Conservation (phyloP, 2,888 invertebrate genomes). For the Leptinotarsa peninsularis region DNA sequence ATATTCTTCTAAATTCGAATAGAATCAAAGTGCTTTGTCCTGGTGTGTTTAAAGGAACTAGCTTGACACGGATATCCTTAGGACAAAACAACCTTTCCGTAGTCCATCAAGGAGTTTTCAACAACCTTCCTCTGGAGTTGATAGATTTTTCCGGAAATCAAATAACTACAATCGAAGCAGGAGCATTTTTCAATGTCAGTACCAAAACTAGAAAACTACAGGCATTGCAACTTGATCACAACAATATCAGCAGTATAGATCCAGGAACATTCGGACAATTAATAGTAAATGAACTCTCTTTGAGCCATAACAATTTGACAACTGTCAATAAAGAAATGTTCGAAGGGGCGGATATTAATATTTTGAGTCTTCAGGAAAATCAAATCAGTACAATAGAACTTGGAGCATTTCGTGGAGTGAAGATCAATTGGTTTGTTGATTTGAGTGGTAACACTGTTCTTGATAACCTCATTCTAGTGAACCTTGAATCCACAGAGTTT, state of each 20-base stretch:
- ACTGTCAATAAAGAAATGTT: slow-evolving; percentile 20
- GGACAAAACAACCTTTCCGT: slow-evolving; percentile 3
- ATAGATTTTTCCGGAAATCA: slow-evolving; percentile 5
- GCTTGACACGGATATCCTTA: not conserved
- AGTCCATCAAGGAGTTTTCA: slow-evolving; percentile 20
- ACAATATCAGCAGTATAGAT: slow-evolving; percentile 13
- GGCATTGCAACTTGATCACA: not conserved
- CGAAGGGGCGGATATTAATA: not conserved
- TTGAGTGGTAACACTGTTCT: slow-evolving; percentile 13
- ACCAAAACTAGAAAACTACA: not conserved
- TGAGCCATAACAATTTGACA: slow-evolving; percentile 1
- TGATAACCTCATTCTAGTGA: not conserved
- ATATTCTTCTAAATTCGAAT: not conserved
- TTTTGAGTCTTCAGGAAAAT: slow-evolving; percentile 12
- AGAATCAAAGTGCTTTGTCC: slow-evolving; percentile 3
- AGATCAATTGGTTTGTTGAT: not conserved
- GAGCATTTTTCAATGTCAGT: not conserved
- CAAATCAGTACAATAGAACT: slow-evolving; percentile 15
- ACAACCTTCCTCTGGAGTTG: slow-evolving; percentile 14
- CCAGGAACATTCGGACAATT: slow-evolving; percentile 13
- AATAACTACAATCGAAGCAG: slow-evolving; percentile 1
- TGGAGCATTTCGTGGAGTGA: slow-evolving; percentile 17
- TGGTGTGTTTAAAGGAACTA: slow-evolving; percentile 6
- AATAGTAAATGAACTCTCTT: not conserved
- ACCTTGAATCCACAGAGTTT: too few species aligned